These are phyloP conservation scores for Saccostrea cuccullata DNA, from an alignment of 1,140 invertebrate species.

Conservation along the genomic window DNA sequence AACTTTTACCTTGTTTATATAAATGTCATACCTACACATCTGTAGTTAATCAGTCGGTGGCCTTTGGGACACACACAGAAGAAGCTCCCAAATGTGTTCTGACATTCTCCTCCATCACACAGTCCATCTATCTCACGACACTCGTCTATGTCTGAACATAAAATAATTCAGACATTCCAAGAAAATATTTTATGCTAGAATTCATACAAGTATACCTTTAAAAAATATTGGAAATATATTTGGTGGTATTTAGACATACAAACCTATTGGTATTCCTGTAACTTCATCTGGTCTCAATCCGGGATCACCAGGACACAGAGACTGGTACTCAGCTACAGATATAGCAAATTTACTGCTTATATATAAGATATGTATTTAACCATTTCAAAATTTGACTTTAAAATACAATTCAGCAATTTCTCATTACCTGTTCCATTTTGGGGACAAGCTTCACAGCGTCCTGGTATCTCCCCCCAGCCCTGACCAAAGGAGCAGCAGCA, in stretches of 20 bases:
- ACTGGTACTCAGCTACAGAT: slow-evolving; percentile 84
- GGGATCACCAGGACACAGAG: slow-evolving; percentile 89
- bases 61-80: slow-evolving; percentile 89
- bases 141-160: slow-evolving; percentile 83
- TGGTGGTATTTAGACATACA: background rate
- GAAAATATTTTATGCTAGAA: background rate
- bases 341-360: background rate
- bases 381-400: background rate
- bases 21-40: slow-evolving; percentile 84
- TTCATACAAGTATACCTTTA: background rate
- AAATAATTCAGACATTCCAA: background rate
- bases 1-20: background rate
- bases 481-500: slow-evolving; percentile 92
- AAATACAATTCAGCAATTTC: background rate
- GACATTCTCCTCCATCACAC: slow-evolving; percentile 92
- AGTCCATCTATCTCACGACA: slow-evolving; percentile 87
- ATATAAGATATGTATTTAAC: background rate
- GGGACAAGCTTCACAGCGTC: slow-evolving; percentile 89
- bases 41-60: slow-evolving; percentile 83
- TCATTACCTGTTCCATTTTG: slow-evolving; percentile 70
- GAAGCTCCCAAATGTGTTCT: slow-evolving; percentile 92
- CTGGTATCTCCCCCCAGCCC: slow-evolving; percentile 86
- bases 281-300: slow-evolving; percentile 90
- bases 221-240: background rate
- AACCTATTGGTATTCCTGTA: slow-evolving; percentile 82